Evolutionary conservation across 2,888 invertebrate genomes (phyloP), one percentile per base, ranked within the genome.

Genomic region (Eupithecia dodoneata): DNA sequence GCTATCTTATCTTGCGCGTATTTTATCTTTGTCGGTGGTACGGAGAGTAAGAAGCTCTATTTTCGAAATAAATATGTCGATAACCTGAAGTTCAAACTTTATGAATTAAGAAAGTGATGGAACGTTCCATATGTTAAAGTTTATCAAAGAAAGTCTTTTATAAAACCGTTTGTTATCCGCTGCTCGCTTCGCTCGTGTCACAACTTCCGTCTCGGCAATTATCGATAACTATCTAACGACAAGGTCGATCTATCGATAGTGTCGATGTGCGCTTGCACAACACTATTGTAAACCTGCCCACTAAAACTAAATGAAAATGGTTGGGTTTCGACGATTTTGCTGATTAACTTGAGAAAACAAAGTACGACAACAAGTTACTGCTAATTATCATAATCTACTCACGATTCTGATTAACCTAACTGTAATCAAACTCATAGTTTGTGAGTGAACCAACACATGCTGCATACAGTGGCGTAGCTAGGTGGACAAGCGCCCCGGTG

Each of bases 231-330:
- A 81, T 79, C 81, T 74, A 78, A 73, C 76, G 78, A 79, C 82
- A 82, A 82, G 82, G 82, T 59, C 82, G 82, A 81, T 81, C 74
- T 78, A 78, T 82, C 81, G 81, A 82, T 81, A 82, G 71, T 69
- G 74, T 18, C 75, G 75, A 76, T 74, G 76, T 76, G 78, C 72
- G 75, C 71, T 82, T 81, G 78, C 81, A 67, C 81, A 81, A 82
- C 80, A 81, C 81, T 81, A 80, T 79, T 81, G 75, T 73, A 55
- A 41, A 70, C 47, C 30, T 70, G 30, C 47, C 9, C 2, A n/a
- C 70, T n/a, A 63, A 63, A 7, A 63, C 30, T 63, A 12, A 69
- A 69, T 49, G 18, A n/a, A 55, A n/a, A 2, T 55, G 18, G 18
- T n/a, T 10, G 42, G 10, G n/a, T n/a, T 55, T n/a, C n/a, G n/a